These are phyloP conservation scores for Gymnoscelis rufifasciata DNA, from an alignment of 2,888 invertebrate species.

Conservation along the genomic window DNA sequence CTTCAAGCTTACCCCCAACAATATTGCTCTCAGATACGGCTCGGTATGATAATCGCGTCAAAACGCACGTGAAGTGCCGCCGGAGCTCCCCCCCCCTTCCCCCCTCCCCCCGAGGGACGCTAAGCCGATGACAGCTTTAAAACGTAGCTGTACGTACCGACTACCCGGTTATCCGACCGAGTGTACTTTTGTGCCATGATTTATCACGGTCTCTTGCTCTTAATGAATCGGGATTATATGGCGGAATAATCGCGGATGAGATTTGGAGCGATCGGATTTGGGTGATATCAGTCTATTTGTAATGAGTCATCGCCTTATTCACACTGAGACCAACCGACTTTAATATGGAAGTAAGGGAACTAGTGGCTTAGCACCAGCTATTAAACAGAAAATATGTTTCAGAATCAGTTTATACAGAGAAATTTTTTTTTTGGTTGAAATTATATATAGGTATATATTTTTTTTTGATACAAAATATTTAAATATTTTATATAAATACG, in stretches of 20 bases:
- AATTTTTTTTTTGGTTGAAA: too few relatives aligned
- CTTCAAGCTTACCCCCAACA: constrained; percentile 45
- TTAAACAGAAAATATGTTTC: too few relatives aligned
- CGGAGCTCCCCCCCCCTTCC: constrained; percentile 19
- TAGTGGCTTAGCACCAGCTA: too few relatives aligned
- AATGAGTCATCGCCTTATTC: too few relatives aligned
- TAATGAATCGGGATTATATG: constrained; percentile 23
- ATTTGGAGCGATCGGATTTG: constrained; percentile 4
- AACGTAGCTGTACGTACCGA: too few relatives aligned
- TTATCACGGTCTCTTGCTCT: constrained; percentile 45
- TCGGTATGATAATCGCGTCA: constrained; percentile 78
- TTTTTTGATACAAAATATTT: too few relatives aligned
- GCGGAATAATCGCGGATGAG: constrained; percentile 11
- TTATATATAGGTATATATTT: too few relatives aligned
- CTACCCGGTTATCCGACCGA: constrained; percentile 70
- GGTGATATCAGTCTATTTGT: too few relatives aligned
- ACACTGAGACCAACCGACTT: too few relatives aligned
- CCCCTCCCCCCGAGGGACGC: constrained; percentile 30
- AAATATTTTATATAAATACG: too few relatives aligned
- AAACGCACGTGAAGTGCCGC: constrained; percentile 76
- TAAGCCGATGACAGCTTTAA: constrained; percentile 75
- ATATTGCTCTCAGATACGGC: constrained; percentile 75
- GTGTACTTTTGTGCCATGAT: constrained; percentile 60
- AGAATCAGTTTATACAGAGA: too few relatives aligned
- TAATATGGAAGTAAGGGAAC: too few relatives aligned